Percentiles rank a stretch among this genome's conserved stretches.
Conservation (phyloP, 2,113 vertebrate species). For the Neogobius melanostomus region DNA sequence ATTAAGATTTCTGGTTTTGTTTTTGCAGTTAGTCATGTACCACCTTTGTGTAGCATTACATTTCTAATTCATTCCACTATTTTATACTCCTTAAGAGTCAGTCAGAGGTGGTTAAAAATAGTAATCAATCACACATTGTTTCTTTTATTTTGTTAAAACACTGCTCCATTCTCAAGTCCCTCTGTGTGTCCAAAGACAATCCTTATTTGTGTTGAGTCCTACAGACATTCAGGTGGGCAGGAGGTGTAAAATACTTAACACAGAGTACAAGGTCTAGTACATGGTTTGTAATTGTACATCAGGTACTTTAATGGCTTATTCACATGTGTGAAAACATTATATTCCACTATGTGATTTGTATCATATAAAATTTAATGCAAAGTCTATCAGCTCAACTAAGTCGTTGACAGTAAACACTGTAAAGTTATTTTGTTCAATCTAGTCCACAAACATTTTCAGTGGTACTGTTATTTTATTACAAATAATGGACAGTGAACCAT, state of each 20-base stretch:
- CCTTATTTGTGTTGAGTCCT: slow-evolving; percentile 6
- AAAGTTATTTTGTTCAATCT: background rate
- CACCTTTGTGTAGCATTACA: slow-evolving; percentile 3
- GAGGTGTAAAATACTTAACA: slow-evolving; percentile 10
- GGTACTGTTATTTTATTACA: background rate
- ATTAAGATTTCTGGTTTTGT: slow-evolving; percentile 8
- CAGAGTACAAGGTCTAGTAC: slow-evolving; percentile 18
- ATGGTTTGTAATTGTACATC: background rate
- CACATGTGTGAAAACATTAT: slow-evolving; percentile 1
- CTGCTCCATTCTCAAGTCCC: slow-evolving; percentile 15
- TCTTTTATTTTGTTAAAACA: slow-evolving; percentile 41
- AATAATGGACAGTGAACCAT: background rate
- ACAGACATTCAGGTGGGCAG: background rate
- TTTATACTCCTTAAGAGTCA: background rate
- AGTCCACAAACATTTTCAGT: background rate
- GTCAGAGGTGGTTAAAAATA: slow-evolving; percentile 17
- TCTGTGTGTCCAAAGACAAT: slow-evolving; percentile 20
- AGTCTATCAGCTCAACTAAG: slow-evolving; percentile 22
- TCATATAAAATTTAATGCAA: slow-evolving; percentile 34
- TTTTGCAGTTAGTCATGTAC: slow-evolving; percentile 2
- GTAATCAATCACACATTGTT: slow-evolving; percentile 32
- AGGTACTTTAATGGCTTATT: slow-evolving; percentile 1
- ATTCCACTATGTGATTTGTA: slow-evolving; percentile 26
- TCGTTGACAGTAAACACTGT: background rate
- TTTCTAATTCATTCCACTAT: slow-evolving; percentile 6